Percentiles rank a stretch among this genome's conserved stretches.
Evolutionary conservation across 1,140 invertebrate genomes (phyloP).

Genomic region (Centruroides sculpturatus): DNA sequence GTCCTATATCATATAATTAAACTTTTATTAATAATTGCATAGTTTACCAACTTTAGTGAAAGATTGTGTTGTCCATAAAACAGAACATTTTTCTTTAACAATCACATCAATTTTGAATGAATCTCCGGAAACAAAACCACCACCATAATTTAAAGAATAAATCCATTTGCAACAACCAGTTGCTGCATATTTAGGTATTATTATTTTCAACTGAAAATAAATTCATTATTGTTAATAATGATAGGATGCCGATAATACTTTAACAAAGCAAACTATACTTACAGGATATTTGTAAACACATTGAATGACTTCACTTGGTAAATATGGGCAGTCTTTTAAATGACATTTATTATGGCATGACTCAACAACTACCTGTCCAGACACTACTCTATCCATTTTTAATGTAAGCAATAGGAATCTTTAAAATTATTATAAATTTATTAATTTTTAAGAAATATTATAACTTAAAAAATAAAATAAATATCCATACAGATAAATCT

Average conservation of each 20-base stretch:
- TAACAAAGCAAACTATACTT: neutral
- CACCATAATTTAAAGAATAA: constrained; percentile 9
- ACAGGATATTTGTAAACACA: constrained; percentile 10
- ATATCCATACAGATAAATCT: no score
- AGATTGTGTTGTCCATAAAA: constrained; percentile 5
- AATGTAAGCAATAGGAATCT: no score
- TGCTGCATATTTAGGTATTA: constrained; percentile 2
- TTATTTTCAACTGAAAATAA: constrained; percentile 7
- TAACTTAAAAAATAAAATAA: no score
- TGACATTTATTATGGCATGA: no score
- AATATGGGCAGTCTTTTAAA: neutral
- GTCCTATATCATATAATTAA: neutral
- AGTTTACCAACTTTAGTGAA: constrained; percentile 6
- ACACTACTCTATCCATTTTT: no score
- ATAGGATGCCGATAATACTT: no score
- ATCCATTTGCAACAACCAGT: constrained; percentile 7
- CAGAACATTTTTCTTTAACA: constrained; percentile 1
- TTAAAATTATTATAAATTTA: no score
- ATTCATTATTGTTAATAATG: neutral
- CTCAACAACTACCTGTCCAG: no score
- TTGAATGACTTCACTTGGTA: neutral
- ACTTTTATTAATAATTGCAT: neutral
- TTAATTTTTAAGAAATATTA: no score
- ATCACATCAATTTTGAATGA: neutral
- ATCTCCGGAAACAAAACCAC: constrained; percentile 12